Percentiles rank a stretch among this genome's conserved stretches.
Conservation (phyloP, 1,140 invertebrate genomes). For the Hirudo medicinalis region DNA sequence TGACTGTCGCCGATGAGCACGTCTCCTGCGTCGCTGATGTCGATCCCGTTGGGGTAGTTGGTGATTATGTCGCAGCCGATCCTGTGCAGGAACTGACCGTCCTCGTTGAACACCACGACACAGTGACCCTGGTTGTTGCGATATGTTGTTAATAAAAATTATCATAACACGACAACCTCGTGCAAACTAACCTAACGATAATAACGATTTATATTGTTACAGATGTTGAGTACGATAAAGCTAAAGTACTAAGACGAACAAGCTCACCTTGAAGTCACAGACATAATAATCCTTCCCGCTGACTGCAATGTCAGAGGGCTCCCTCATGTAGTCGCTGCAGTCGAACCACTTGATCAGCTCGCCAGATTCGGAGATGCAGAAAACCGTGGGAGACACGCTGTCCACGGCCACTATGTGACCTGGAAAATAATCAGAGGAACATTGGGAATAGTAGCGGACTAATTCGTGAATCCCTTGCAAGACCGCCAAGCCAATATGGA, state of each 20-base stretch:
- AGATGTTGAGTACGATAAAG: not conserved
- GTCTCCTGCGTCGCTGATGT: constrained; percentile 87
- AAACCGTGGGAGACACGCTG: constrained; percentile 89
- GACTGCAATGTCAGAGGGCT: constrained; percentile 89
- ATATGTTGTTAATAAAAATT: no score
- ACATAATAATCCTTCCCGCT: constrained; percentile 87
- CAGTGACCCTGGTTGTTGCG: constrained; percentile 58
- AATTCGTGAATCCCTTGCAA: not conserved
- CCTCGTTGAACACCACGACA: constrained; percentile 84
- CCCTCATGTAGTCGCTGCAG: constrained; percentile 88
- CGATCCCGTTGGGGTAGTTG: constrained; percentile 92
- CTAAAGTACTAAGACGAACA: not conserved
- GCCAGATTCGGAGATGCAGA: constrained; percentile 66
- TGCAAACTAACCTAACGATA: not conserved
- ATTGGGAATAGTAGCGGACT: not conserved
- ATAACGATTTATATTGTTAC: not conserved
- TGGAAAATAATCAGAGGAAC: constrained; percentile 21
- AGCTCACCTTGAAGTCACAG: constrained; percentile 72
- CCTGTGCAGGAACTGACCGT: constrained; percentile 73
- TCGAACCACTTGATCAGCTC: constrained; percentile 86
- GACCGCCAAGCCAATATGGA: not conserved
- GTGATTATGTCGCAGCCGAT: constrained; percentile 89
- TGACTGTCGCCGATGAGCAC: constrained; percentile 91
- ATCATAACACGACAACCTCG: not conserved
- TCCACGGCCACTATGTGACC: constrained; percentile 86